Percentiles rank a stretch among this genome's conserved stretches.
These are phyloP conservation scores for Athene cunicularia DNA, from an alignment of 2,113 vertebrate species.

Conservation along the genomic window DNA sequence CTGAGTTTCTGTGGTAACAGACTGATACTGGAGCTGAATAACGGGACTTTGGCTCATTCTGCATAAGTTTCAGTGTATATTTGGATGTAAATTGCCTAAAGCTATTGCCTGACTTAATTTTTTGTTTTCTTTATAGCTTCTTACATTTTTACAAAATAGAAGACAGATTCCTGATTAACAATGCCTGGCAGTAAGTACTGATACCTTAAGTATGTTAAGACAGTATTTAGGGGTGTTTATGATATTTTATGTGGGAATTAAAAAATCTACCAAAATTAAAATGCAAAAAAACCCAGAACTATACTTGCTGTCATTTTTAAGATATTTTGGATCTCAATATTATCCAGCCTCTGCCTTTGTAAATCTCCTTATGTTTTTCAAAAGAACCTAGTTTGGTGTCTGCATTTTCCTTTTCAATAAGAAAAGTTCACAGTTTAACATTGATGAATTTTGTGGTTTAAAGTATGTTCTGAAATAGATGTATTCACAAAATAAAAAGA, in stretches of 20 bases:
- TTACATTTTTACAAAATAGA: neutral
- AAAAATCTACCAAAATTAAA: neutral
- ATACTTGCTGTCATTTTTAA: neutral
- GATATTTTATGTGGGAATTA: neutral
- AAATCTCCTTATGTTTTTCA: neutral
- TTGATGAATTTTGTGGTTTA: neutral
- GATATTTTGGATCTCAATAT: neutral
- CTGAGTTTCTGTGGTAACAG: slow-evolving; percentile 24
- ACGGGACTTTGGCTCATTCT: neutral
- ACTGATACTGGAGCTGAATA: neutral
- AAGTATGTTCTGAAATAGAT: neutral
- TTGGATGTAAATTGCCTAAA: neutral
- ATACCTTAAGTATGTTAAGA: neutral
- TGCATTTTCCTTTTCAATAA: neutral
- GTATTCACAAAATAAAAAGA: neutral
- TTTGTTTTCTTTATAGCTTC: slow-evolving; percentile 12
- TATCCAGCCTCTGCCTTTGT: neutral
- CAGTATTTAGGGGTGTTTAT: neutral
- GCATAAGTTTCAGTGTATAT: neutral
- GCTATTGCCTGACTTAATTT: neutral
- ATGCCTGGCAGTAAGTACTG: slow-evolving; percentile 67
- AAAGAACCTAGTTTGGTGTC: neutral
- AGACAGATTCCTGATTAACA: slow-evolving; percentile 8
- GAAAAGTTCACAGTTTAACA: neutral
- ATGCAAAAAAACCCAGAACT: accelerated